Conservation (phyloP, 2,888 invertebrate species). For the Busseola fusca region DNA sequence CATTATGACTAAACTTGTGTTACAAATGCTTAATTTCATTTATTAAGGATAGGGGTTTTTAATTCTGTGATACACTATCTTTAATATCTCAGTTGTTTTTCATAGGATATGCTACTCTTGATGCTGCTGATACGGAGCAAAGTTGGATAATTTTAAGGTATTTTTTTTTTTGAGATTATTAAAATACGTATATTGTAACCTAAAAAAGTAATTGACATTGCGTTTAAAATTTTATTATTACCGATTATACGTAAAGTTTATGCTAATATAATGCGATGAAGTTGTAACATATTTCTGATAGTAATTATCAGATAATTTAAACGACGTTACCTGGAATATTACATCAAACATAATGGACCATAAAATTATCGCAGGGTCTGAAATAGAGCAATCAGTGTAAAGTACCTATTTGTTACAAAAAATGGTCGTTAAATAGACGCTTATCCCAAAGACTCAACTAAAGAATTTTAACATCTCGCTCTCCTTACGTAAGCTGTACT, state of each 20-base stretch:
- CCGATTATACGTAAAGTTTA: neutral
- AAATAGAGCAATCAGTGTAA: neutral
- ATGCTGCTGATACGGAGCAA: neutral
- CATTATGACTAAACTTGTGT: neutral
- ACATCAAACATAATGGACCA: neutral
- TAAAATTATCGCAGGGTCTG: neutral
- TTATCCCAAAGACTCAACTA: conserved; percentile 55
- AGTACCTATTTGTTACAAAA: neutral
- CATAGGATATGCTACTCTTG: neutral
- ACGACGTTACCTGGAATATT: neutral
- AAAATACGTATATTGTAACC: too few species aligned
- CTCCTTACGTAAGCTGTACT: conserved; percentile 84
- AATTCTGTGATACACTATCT: neutral
- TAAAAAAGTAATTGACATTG: neutral
- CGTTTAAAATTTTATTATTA: neutral
- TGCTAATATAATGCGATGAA: neutral
- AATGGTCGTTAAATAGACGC: neutral
- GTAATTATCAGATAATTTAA: neutral
- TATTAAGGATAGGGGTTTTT: neutral
- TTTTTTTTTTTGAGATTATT: too few species aligned
- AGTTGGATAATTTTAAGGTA: neutral
- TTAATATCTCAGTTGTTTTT: neutral
- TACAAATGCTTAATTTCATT: neutral
- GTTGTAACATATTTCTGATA: neutral
- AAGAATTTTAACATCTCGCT: conserved; percentile 67